Evolutionary conservation across 2,113 vertebrate genomes (phyloP).

Genomic region (Calcarius ornatus): DNA sequence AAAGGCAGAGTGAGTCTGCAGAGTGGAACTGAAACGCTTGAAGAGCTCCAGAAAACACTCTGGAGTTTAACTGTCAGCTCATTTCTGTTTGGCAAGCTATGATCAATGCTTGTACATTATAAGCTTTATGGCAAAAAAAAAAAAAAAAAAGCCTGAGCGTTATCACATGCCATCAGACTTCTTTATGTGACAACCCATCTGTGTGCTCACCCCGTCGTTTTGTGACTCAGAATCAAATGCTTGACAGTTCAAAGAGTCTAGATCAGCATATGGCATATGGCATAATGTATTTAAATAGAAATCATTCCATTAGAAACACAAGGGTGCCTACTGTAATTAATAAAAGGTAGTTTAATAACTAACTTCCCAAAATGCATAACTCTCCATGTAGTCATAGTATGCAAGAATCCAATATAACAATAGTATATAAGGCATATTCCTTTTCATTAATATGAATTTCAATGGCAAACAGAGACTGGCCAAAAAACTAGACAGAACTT

Average conservation of each 20-base stretch:
- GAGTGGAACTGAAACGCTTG: slow-evolving; percentile 44
- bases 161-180: slow-evolving; percentile 59
- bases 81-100: slow-evolving; percentile 55
- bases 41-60: neutral
- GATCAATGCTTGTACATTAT: neutral
- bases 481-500: neutral
- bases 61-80: slow-evolving; percentile 31
- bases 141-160: neutral
- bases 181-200: slow-evolving; percentile 54
- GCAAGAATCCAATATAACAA: no score
- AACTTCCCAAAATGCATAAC: neutral
- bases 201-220: neutral
- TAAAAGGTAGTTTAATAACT: slow-evolving; percentile 16
- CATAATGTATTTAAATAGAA: slow-evolving; percentile 61
- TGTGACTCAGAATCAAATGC: slow-evolving; percentile 38
- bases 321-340: slow-evolving; percentile 13
- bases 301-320: slow-evolving; percentile 41
- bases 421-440: neutral
- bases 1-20: neutral
- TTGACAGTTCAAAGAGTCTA: slow-evolving; percentile 59
- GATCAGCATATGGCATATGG: slow-evolving; percentile 52
- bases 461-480: neutral
- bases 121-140: neutral
- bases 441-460: neutral
- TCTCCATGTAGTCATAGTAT: neutral